Evolutionary conservation across 2,797 vertebrate genomes (phyloP).

Genomic region (Leptatherina wallacei): DNA sequence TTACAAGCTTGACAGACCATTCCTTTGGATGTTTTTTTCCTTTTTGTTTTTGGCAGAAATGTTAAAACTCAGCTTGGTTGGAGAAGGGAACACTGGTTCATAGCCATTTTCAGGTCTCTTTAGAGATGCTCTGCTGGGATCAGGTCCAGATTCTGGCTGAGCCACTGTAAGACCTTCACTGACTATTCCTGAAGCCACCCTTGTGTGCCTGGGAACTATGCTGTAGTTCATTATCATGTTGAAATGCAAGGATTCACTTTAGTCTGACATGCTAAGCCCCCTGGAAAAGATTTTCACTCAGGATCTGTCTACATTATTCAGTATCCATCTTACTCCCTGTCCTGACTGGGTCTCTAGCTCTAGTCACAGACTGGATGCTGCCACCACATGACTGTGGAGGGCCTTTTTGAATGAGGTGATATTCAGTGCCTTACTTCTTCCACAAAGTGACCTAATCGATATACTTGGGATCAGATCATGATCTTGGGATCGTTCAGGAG

Average conservation of each 20-base stretch:
- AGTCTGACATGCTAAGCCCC: not conserved
- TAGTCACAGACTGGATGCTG: not conserved
- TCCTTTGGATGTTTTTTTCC: not conserved
- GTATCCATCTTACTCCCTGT: not conserved
- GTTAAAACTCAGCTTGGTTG: slow-evolving; percentile 7
- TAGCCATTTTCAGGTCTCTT: not conserved
- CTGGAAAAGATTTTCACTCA: not conserved
- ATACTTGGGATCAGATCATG: no score
- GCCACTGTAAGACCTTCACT: not conserved
- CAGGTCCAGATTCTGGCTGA: not conserved
- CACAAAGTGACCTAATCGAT: no score
- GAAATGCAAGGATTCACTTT: not conserved
- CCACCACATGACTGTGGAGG: not conserved
- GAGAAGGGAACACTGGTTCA: not conserved
- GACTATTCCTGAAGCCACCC: not conserved
- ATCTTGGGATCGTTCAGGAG: no score
- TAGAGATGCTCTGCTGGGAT: not conserved
- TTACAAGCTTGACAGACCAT: not conserved
- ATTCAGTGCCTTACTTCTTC: not conserved
- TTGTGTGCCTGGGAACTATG: not conserved
- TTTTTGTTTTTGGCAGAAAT: not conserved
- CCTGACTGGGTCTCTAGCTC: not conserved
- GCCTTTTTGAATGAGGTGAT: not conserved
- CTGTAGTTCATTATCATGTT: not conserved
- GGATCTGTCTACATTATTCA: not conserved